Evolutionary conservation across 1,140 invertebrate genomes (phyloP).

Genomic region (Meteorus sp.): DNA sequence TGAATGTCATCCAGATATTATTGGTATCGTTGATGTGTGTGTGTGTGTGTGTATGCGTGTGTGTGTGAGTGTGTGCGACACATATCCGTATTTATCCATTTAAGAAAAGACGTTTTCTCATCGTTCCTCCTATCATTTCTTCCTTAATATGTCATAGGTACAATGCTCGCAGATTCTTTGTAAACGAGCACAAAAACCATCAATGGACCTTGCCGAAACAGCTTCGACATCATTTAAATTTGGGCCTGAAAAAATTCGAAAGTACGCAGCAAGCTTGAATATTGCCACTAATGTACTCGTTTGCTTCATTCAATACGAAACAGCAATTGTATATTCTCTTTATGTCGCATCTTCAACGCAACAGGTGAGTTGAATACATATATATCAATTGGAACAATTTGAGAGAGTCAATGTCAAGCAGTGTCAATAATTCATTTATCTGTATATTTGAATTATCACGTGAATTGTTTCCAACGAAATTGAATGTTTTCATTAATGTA

Average conservation of each 20-base stretch:
- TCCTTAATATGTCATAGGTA: constrained; percentile 42
- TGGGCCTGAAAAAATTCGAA: constrained; percentile 55
- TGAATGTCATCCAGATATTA: no score
- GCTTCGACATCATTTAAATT: constrained; percentile 57
- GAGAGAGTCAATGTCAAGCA: no score
- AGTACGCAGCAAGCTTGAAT: constrained; percentile 48
- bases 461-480: no score
- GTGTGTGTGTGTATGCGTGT: no score
- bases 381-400: no score
- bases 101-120: no score
- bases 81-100: no score
- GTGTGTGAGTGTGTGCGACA: no score
- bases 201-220: constrained; percentile 60
- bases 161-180: constrained; percentile 53
- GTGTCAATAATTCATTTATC: no score
- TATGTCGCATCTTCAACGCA: constrained; percentile 42
- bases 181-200: constrained; percentile 45
- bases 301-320: constrained; percentile 41
- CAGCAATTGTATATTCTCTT: constrained; percentile 38
- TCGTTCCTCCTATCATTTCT: neutral
- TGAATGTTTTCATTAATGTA: no score
- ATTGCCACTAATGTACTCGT: constrained; percentile 38
- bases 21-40: no score
- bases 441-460: no score
- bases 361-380: constrained; percentile 47